Conservation (phyloP, 1,140 invertebrate genomes). For the Caerostris extrusa region DNA sequence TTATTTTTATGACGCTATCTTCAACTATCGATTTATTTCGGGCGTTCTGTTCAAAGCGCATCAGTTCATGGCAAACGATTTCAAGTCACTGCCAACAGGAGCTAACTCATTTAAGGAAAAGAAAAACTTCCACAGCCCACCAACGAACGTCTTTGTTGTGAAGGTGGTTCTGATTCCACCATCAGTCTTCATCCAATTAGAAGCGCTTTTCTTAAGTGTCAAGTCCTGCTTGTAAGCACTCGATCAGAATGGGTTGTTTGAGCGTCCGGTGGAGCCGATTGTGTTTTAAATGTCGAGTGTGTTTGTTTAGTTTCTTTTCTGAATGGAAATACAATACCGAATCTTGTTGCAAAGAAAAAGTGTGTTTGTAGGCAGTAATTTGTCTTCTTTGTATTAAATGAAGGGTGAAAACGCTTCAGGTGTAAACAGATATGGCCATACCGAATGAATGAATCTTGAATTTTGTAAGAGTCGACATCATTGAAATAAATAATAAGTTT, state of each 20-base stretch:
- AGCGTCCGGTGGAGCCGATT: constrained; percentile 31
- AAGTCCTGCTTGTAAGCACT: constrained; percentile 48
- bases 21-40: constrained; percentile 4
- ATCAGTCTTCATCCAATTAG: constrained; percentile 54
- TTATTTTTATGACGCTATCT: constrained; percentile 23
- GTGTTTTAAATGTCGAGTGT: constrained; percentile 34
- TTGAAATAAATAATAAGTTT: no score
- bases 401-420: not conserved
- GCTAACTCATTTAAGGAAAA: constrained; percentile 29
- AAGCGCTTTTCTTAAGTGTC: constrained; percentile 53
- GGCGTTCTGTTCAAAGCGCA: not conserved
- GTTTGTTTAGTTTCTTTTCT: not conserved
- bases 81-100: constrained; percentile 3
- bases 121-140: not conserved
- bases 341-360: not conserved
- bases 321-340: not conserved
- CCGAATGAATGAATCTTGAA: not conserved
- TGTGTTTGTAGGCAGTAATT: not conserved
- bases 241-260: constrained; percentile 47
- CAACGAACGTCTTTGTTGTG: constrained; percentile 20
- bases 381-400: not conserved
- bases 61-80: constrained; percentile 33
- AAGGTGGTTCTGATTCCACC: constrained; percentile 20
- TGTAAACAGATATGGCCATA: not conserved
- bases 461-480: not conserved